Evolutionary conservation across 1,140 invertebrate species (phyloP), one percentile per base, ranked within the genome.

Genomic region (Lepidurus packardi): DNA sequence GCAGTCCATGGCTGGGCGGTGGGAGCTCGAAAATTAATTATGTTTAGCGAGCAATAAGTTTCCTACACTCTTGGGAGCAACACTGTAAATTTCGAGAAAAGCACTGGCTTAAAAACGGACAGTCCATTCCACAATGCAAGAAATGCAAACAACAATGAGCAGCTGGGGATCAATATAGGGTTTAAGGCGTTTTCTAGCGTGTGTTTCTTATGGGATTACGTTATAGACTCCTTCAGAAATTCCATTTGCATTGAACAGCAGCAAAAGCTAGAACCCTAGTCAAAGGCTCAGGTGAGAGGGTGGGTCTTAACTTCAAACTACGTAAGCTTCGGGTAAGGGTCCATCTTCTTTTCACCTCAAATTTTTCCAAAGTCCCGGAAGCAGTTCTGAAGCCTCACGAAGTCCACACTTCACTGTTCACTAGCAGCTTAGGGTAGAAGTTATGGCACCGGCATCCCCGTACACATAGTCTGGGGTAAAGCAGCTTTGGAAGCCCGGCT

Each of bases 231-330:
- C 53, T 65, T 65, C 53, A 65, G 53, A 65, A 21, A 21, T 65
- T 65, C 53, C 53, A 65, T 65, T 65, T 65, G 53, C 53, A 65
- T 65, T 21, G 53, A 65, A 65, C 34, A n/a, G 21, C 53, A 65
- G n/a, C n/a, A 13, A 65, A 65, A 65, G 53, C 16, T 65, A 7
- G 5, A 21, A 65, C n/a, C 7, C 13, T n/a, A n/a, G 16, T 65
- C 21, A 65, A 65, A 65, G 53, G 53, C 53, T 13, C 53, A 65
- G 53, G 53, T 65, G 53, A 65, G 53, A 65, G 53, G 53, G 53
- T 65, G 53, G 53, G 53, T 65, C 53, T 21, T 13, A 65, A 21
- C 53, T 65, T 65, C 53, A 65, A 21, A 21, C 9, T 65, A n/a
- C 21, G 16, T 21, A 65, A 13, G 21, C 21, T 13, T 65, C 21